Conservation (phyloP, 2,888 invertebrate genomes). For the Synanthedon andrenaeformis region DNA sequence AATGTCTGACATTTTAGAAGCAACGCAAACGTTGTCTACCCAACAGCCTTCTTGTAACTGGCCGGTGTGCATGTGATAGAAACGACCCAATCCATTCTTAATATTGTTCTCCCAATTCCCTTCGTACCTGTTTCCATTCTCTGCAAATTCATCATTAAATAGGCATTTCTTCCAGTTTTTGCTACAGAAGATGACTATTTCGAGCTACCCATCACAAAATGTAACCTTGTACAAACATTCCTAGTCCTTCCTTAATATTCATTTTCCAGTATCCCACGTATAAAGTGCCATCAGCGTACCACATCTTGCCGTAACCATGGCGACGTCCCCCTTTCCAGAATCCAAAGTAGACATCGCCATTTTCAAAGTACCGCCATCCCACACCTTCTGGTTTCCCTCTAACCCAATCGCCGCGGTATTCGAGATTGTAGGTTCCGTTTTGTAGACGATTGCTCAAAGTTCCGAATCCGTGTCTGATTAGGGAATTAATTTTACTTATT, state of each 20-base stretch:
- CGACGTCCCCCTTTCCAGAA: slow-evolving; percentile 58
- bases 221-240: slow-evolving; percentile 65
- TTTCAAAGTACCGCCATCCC: slow-evolving; percentile 67
- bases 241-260: slow-evolving; percentile 57
- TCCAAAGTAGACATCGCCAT: slow-evolving; percentile 73
- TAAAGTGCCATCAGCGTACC: slow-evolving; percentile 69
- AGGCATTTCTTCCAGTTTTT: background rate
- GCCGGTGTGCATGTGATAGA: slow-evolving; percentile 73
- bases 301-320: slow-evolving; percentile 73
- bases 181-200: background rate
- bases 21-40: slow-evolving; percentile 64
- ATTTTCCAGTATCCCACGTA: slow-evolving; percentile 74
- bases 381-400: slow-evolving; percentile 68
- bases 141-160: slow-evolving; percentile 19
- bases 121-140: slow-evolving; percentile 74
- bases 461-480: slow-evolving; percentile 69
- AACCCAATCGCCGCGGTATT: slow-evolving; percentile 73
- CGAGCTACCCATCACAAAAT: background rate
- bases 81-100: slow-evolving; percentile 74
- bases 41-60: slow-evolving; percentile 77
- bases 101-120: slow-evolving; percentile 70
- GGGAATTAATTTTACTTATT: background rate
- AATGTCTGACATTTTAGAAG: slow-evolving; percentile 70
- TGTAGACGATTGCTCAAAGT: slow-evolving; percentile 45
- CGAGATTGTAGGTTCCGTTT: slow-evolving; percentile 49